Evolutionary conservation across 2,888 invertebrate genomes (phyloP).

Genomic region (Heliconius ethilla): DNA sequence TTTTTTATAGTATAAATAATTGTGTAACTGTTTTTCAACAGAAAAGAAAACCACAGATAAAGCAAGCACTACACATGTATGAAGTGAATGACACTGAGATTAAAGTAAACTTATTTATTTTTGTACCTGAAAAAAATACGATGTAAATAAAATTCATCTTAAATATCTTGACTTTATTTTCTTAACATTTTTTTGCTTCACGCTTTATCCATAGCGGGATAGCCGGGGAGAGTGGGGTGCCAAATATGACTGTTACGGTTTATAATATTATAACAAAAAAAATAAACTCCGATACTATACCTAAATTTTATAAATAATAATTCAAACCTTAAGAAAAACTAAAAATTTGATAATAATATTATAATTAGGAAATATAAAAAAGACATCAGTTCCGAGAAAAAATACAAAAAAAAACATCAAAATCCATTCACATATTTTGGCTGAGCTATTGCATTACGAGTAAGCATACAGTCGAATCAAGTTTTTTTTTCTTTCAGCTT

Average conservation of each 20-base stretch:
- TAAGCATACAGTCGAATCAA: too few species aligned
- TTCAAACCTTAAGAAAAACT: too few species aligned
- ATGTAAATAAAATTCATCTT: slow-evolving; percentile 33
- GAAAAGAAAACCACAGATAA: slow-evolving; percentile 51
- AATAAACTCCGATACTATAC: too few species aligned
- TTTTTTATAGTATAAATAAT: neutral
- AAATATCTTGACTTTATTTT: neutral
- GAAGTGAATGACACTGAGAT: neutral
- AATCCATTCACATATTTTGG: too few species aligned
- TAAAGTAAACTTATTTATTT: slow-evolving; percentile 43
- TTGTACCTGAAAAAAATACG: slow-evolving; percentile 45
- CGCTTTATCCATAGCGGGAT: neutral
- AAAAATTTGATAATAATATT: too few species aligned
- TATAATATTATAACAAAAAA: neutral
- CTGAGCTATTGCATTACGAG: too few species aligned
- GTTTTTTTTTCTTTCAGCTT: too few species aligned
- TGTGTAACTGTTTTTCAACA: slow-evolving; percentile 45
- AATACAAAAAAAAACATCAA: too few species aligned
- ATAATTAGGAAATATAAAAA: too few species aligned
- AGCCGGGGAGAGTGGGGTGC: neutral
- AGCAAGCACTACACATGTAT: slow-evolving; percentile 17
- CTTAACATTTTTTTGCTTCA: neutral
- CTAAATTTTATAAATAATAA: too few species aligned
- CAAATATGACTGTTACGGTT: neutral
- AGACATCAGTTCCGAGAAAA: too few species aligned